Conservation (phyloP, 2,113 vertebrate genomes). For the Mormyrus lacerda region DNA sequence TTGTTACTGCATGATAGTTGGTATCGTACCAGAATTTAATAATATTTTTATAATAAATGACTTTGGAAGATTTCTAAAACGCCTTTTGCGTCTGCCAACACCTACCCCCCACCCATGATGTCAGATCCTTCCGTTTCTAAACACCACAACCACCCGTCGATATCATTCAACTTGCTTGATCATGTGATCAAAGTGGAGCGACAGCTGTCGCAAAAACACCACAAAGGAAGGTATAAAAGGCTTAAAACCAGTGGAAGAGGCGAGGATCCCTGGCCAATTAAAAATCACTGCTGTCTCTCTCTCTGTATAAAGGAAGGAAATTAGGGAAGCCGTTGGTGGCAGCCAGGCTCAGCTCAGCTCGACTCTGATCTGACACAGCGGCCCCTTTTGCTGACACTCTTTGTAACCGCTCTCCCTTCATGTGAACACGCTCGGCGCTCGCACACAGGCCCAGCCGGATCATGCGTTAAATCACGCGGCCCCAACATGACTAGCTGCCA, state of each 20-base stretch:
- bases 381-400: not conserved
- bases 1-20: not conserved
- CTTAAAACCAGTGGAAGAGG: not conserved
- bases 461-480: not conserved
- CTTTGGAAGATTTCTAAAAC: not conserved
- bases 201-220: slow-evolving; percentile 3
- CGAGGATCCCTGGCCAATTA: not conserved
- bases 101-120: too few relatives aligned
- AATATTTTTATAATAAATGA: not conserved
- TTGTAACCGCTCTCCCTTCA: not conserved
- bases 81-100: not conserved
- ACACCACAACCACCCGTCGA: not conserved
- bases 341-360: not conserved
- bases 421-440: not conserved
- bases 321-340: not conserved
- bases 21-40: not conserved
- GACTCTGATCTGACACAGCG: not conserved
- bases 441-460: not conserved
- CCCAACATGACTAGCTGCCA: not conserved
- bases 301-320: not conserved
- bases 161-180: slow-evolving; percentile 6
- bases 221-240: not conserved
- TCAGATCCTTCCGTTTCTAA: not conserved
- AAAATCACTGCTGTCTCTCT: not conserved
- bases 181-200: not conserved